phyloP scores from a whole-genome alignment of 2,113 vertebrate genomes.

The Arizona elegans region DNA sequence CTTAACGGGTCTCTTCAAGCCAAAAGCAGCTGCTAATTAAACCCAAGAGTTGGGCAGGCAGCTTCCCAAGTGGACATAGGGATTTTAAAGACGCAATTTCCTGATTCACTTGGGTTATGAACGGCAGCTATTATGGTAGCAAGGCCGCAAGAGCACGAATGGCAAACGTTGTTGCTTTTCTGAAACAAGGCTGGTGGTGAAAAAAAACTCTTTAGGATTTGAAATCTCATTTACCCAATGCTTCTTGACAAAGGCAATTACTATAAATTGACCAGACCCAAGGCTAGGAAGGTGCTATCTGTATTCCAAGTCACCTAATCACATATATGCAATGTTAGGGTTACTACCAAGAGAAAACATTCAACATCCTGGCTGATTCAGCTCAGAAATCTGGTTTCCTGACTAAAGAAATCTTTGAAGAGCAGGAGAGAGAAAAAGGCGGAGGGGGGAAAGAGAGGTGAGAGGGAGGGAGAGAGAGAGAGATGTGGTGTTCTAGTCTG shows the following conservation, averaged over 20 bases:
- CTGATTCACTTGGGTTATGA: background rate
- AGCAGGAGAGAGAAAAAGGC: background rate
- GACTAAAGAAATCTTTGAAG: background rate
- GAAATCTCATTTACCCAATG: background rate
- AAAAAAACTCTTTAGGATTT: background rate
- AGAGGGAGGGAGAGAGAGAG: no score
- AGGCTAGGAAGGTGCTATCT: background rate
- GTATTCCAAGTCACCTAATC: background rate
- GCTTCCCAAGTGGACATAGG: background rate
- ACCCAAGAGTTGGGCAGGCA: background rate
- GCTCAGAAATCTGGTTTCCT: background rate
- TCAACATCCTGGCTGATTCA: background rate
- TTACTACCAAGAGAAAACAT: background rate
- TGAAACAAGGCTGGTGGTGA: background rate
- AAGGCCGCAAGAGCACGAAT: background rate
- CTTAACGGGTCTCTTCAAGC: background rate
- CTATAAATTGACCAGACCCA: background rate
- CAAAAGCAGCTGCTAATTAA: background rate
- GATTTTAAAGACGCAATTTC: background rate
- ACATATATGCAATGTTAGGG: background rate
- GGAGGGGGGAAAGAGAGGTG: rapidly evolving
- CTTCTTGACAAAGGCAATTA: background rate
- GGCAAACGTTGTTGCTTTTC: background rate
- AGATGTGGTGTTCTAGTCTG: background rate
- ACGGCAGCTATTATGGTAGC: background rate